Conservation (phyloP, 2,888 invertebrate genomes). For the Hanleya hanleyi region DNA sequence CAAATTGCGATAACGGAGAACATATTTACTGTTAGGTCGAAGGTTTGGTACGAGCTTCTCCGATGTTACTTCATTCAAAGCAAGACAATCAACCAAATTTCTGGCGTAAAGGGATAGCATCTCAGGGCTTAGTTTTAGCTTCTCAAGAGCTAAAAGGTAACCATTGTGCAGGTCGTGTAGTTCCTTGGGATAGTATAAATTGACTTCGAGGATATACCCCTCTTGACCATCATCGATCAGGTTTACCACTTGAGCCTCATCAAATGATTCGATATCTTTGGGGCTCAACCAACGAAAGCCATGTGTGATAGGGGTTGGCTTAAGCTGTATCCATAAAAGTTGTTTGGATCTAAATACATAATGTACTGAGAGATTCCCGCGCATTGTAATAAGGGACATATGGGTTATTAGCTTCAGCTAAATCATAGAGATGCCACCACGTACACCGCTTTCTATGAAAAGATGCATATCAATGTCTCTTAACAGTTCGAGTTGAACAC, state of each 20-base stretch:
- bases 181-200: not conserved
- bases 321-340: conserved; percentile 54
- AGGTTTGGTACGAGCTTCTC: not conserved
- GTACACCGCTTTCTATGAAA: not conserved
- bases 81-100: not conserved
- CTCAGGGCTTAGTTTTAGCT: not conserved
- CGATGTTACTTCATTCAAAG: no score
- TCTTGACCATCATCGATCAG: conserved; percentile 8
- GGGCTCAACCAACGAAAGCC: conserved; percentile 49
- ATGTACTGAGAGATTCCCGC: no score
- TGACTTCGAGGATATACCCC: not conserved
- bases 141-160: not conserved
- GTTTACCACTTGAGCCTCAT: conserved; percentile 14
- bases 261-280: conserved; percentile 34
- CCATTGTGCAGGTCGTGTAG: not conserved
- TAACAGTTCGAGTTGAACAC: not conserved
- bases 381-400: no score
- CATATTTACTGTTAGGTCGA: not conserved
- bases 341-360: conserved; percentile 40
- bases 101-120: not conserved
- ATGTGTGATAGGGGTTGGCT: conserved; percentile 45
- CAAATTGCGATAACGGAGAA: not conserved
- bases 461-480: not conserved
- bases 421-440: no score
- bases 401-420: no score